A percentile compares a stretch with the other conserved stretches of the same genome.
Evolutionary conservation across 2,888 invertebrate genomes (phyloP).

Genomic region (Cordylochernes scorpioides): DNA sequence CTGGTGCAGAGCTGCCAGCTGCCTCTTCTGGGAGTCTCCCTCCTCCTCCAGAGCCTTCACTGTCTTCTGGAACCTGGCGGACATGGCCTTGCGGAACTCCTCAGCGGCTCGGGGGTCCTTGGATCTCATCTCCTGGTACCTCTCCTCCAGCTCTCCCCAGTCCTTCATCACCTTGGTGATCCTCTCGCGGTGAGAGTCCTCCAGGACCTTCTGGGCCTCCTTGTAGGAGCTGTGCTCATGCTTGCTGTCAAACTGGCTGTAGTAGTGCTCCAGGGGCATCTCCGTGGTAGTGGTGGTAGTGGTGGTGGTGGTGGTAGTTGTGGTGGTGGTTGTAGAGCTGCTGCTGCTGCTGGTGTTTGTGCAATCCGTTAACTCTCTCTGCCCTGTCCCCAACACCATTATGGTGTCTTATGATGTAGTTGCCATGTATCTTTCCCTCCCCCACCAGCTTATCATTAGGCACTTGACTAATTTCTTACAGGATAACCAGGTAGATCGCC

Average conservation of each 20-base stretch:
- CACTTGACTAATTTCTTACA: too few relatives aligned
- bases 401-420: too few relatives aligned
- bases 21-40: conserved; percentile 80
- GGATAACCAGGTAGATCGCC: too few relatives aligned
- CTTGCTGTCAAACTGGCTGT: conserved; percentile 74
- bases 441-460: too few relatives aligned
- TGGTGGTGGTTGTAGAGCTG: conserved; percentile 7
- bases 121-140: conserved; percentile 81
- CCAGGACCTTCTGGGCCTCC: conserved; percentile 55
- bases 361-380: too few relatives aligned
- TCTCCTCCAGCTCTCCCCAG: conserved; percentile 87
- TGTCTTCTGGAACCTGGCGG: conserved; percentile 58
- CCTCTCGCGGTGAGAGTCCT: conserved; percentile 78
- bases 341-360: not conserved
- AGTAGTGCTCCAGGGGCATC: conserved; percentile 44
- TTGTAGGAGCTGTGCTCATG: conserved; percentile 93
- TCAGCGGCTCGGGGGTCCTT: conserved; percentile 75
- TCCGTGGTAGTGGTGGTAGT: conserved; percentile 15
- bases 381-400: too few relatives aligned
- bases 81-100: conserved; percentile 84
- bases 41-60: conserved; percentile 82
- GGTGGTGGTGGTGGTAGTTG: conserved; percentile 14
- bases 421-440: too few relatives aligned
- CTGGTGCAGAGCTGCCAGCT: conserved; percentile 82
- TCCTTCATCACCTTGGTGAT: conserved; percentile 86